Conservation (phyloP, 2,888 invertebrate genomes). For the Philonicus albiceps region DNA sequence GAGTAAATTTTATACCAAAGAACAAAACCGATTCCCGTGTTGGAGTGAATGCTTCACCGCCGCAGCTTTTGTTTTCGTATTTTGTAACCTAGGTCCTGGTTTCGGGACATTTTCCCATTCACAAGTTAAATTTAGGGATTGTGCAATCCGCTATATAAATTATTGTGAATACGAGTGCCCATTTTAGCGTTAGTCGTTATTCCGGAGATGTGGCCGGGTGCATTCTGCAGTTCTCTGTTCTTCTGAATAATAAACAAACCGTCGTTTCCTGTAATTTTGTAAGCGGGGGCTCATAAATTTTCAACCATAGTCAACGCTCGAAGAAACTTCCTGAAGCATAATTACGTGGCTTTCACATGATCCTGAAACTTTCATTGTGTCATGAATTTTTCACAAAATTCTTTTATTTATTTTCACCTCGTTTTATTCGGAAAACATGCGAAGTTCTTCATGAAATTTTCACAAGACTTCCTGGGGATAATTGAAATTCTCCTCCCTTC, state of each 20-base stretch:
- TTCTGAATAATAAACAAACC: slow-evolving; percentile 27
- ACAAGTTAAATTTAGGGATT: background rate
- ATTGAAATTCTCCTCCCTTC: background rate
- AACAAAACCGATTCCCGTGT: slow-evolving; percentile 6
- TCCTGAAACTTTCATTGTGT: background rate
- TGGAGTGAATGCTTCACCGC: background rate
- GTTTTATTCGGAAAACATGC: background rate
- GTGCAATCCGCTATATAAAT: background rate
- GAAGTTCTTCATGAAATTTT: background rate
- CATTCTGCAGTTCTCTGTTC: background rate
- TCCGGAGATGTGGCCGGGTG: background rate
- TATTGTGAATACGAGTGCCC: background rate
- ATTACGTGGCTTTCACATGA: background rate
- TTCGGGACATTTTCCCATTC: background rate
- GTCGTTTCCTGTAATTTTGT: slow-evolving; percentile 11
- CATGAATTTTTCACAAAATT: background rate
- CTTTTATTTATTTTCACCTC: background rate
- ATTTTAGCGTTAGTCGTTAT: background rate
- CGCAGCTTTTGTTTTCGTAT: background rate
- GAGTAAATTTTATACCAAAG: background rate
- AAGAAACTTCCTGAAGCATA: background rate
- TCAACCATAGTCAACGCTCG: background rate
- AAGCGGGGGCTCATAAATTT: background rate
- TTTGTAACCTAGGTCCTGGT: background rate
- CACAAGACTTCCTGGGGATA: background rate